Evolutionary conservation across 64 coral and sea anemone genomes (phyloP).

Genomic region (Dendronephthya gigantea): DNA sequence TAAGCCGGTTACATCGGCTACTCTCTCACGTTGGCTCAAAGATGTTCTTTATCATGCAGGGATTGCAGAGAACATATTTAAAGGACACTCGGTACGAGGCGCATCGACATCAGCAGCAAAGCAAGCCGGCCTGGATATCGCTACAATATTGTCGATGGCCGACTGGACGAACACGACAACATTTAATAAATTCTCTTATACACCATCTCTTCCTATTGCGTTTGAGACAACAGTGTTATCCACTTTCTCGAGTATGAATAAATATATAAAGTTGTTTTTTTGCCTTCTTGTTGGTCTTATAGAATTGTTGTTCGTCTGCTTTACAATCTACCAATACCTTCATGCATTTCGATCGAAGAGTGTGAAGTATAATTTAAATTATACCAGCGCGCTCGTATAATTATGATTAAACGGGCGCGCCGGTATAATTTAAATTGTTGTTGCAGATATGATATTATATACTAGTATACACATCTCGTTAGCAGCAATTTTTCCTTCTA

Average conservation of each 20-base stretch:
- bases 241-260: background rate
- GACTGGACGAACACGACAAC: conserved; percentile 20
- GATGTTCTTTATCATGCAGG: too few species aligned
- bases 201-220: background rate
- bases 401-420: too few species aligned
- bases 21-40: too few species aligned
- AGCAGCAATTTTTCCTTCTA: too few species aligned
- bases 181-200: too few species aligned
- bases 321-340: background rate
- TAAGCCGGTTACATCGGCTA: too few species aligned
- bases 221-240: background rate
- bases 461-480: too few species aligned
- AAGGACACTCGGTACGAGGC: too few species aligned
- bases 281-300: background rate
- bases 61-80: too few species aligned
- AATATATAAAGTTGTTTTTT: background rate
- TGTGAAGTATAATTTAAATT: conserved; percentile 16
- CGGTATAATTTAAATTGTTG: too few species aligned
- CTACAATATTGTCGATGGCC: background rate
- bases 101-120: too few species aligned
- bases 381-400: background rate
- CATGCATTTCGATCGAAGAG: background rate
- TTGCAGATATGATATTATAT: too few species aligned
- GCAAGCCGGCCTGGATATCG: background rate
- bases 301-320: background rate